Conservation (phyloP, 2,113 vertebrate species). For the Xenopus laevis region DNA sequence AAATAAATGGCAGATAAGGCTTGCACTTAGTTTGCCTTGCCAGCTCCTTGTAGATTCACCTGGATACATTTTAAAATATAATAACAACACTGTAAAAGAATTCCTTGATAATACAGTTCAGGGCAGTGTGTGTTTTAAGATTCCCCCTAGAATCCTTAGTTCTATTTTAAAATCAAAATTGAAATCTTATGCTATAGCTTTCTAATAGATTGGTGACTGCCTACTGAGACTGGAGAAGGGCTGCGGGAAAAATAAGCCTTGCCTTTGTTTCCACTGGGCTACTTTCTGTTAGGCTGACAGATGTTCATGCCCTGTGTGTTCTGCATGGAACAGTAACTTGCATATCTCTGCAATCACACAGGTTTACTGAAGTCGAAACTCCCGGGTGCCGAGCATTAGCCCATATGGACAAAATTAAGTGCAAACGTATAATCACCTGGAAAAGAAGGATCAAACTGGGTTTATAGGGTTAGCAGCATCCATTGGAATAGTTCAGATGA, state of each 20-base stretch:
- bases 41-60: no score
- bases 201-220: constrained; percentile 59
- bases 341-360: constrained; percentile 54
- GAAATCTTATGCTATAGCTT: constrained; percentile 55
- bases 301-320: constrained; percentile 60
- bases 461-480: no score
- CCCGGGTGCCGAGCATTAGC: constrained; percentile 27
- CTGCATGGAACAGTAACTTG: constrained; percentile 50
- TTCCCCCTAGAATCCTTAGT: neutral
- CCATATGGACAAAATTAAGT: constrained; percentile 43
- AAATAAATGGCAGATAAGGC: no score
- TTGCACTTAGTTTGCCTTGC: no score
- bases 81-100: no score
- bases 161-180: neutral
- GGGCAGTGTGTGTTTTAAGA: no score
- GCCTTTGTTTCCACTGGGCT: constrained; percentile 63
- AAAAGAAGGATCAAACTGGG: no score
- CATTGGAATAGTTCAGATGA: no score
- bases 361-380: constrained; percentile 58
- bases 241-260: constrained; percentile 67
- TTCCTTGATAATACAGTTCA: no score
- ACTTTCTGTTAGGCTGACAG: constrained; percentile 67
- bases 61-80: no score
- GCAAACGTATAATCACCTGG: no score
- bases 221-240: constrained; percentile 65